Evolutionary conservation across 2,888 invertebrate genomes (phyloP), one percentile per base, ranked within the genome.

Genomic region (Chouioia cunea): DNA sequence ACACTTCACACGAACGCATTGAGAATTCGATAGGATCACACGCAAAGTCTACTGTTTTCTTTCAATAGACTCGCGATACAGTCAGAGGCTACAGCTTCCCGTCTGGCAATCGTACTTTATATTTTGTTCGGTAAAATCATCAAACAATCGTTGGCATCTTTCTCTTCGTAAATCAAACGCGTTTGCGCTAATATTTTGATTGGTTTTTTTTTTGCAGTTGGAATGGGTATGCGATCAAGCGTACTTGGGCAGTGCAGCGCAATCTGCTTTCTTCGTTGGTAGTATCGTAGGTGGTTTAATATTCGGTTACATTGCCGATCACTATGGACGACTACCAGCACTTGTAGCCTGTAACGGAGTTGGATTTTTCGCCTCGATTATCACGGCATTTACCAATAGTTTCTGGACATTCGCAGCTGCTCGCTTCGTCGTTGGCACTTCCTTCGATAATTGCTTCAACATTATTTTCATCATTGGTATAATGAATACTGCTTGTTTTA

Each of bases 401-500:
- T 95, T 95, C 83, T 91, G 92, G 91, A 86, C 91, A 0, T 96
- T 96, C 84, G 91, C 93, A 14, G 79, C 93, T 0, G 93, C 94
- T 82, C 88, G 96, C 65, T 92, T 96, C 86, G 87, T 96, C 56
- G 93, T 95, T 2, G 96, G 96, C 4, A 88, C 96, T 79, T 94
- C 94, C 0, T 96, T 95, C 80, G 95, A 95, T 84, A 96, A 95
- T 85, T 94, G 94, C 80, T 95, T 95, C 84, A 95, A 94, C 53
- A 95, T 95, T 92, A 94, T 96, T 91, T 95, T 95, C 79, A 95
- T 96, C 79, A 88, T 96, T 76, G 94, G 95, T 95, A 86, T n/a
- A n/a, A n/a, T n/a, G n/a, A n/a, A n/a, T n/a, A n/a, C n/a, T n/a
- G n/a, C n/a, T n/a, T n/a, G n/a, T n/a, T n/a, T n/a, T n/a, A n/a